Base-by-base conservation (phyloP, 1,140 invertebrate species). In the Phymastichus coffea region DNA sequence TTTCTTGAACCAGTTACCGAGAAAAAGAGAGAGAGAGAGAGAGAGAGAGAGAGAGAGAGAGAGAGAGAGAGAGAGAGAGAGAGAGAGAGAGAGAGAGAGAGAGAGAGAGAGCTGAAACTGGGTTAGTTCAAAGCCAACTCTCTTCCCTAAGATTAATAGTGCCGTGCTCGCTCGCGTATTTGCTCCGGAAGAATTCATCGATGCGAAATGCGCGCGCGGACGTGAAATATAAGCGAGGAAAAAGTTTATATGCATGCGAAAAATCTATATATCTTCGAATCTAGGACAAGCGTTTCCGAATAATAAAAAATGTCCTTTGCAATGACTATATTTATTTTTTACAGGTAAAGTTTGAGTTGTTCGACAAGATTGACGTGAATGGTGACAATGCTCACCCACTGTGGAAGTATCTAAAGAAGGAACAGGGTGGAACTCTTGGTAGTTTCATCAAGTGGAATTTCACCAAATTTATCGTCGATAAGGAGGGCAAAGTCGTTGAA, bases 371-470 rank as follows among this genome's bases (percentile, higher is more conserved):
- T 19, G 84, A 97, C 69, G 95, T 98, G 0, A 98, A 98, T 79
- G 94, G 95, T 0, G 85, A 88, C 8, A 81, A 89, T 57, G 86
- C 93, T 4, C 86, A 91, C 80, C 94, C 95, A 0, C 74, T 98
- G 3, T 98, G 86, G 82, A 88, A 90, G 55, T 98, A 88, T 70
- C 81, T 98, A 70, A 97, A 97, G 81, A 79, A 88, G 51, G 92
- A 92, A 63, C 86, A 93, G 72, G 83, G 86, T n/a, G 91, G 91
- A 1, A 84, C 83, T 12, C 67, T 93, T 8, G 87, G 87, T 38
- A 85, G 85, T 73, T 89, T 88, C 53, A 95, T 98, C 66, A 98
- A 98, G 74, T 99, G 96, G 96, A 99, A 98, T 78, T 99, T 98
- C 69, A 94, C 93, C 14, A 98, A 98, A 73, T 99, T 98, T 77